Evolutionary conservation across 1,140 invertebrate genomes (phyloP).

Genomic region (Aphaenogaster rudis): DNA sequence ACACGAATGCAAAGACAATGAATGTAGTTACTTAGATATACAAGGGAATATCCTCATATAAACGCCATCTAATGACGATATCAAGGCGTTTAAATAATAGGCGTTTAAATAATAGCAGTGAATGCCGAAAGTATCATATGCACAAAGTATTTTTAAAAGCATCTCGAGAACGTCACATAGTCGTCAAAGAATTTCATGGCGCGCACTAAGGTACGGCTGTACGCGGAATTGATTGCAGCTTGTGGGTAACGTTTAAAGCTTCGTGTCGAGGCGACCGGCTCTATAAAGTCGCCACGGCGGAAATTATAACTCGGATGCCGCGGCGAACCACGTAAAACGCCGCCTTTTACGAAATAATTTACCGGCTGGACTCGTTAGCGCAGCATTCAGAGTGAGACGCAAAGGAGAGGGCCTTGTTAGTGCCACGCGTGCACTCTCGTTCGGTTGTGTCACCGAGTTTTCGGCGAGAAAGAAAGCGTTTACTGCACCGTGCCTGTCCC

Average conservation of each 20-base stretch:
- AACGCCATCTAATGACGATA: conserved; percentile 2
- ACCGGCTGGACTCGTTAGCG: conserved; percentile 75
- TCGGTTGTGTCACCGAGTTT: conserved; percentile 41
- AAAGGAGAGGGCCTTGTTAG: conserved; percentile 69
- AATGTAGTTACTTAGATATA: neutral
- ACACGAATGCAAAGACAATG: neutral
- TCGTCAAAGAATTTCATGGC: conserved; percentile 30
- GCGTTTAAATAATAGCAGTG: conserved; percentile 28
- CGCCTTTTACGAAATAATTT: conserved; percentile 78
- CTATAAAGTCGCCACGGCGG: conserved; percentile 75
- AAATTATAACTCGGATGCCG: conserved; percentile 76
- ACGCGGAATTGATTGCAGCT: conserved; percentile 72
- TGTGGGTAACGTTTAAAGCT: conserved; percentile 66
- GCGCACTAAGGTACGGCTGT: conserved; percentile 29
- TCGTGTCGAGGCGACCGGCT: conserved; percentile 60
- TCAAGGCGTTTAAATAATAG: conserved; percentile 1
- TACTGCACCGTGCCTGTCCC: neutral
- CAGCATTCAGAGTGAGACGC: conserved; percentile 71
- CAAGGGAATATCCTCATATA: neutral
- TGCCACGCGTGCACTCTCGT: conserved; percentile 50
- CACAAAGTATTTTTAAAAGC: conserved; percentile 32
- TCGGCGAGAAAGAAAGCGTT: conserved; percentile 46
- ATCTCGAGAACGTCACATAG: conserved; percentile 3
- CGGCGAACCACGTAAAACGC: conserved; percentile 70
- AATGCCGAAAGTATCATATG: conserved; percentile 18